These are phyloP conservation scores for Patella caerulea DNA, from an alignment of 2,888 invertebrate species.

Conservation along the genomic window DNA sequence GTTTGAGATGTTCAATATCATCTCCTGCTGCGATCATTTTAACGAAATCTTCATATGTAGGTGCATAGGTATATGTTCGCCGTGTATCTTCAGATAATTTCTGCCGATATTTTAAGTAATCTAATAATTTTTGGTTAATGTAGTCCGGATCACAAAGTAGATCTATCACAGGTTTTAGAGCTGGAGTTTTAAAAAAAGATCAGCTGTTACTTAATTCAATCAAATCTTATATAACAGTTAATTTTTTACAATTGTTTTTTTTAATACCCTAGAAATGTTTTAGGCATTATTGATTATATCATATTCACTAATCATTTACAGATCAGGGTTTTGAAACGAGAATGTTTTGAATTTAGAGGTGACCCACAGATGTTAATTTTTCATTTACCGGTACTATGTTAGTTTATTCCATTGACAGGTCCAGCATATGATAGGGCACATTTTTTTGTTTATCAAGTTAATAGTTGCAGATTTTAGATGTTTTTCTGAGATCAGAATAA, in stretches of 20 bases:
- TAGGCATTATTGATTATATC: no score
- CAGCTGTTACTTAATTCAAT: background rate
- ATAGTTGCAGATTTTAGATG: no score
- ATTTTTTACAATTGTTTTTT: background rate
- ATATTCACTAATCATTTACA: no score
- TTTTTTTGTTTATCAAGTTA: no score
- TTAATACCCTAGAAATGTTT: background rate
- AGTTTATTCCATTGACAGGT: no score
- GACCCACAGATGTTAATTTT: background rate
- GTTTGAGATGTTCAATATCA: slow-evolving; percentile 86
- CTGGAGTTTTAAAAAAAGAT: slow-evolving; percentile 71
- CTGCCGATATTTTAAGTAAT: slow-evolving; percentile 86
- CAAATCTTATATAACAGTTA: background rate
- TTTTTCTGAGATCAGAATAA: no score
- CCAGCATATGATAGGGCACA: no score
- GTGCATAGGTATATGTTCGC: slow-evolving; percentile 88
- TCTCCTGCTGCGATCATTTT: slow-evolving; percentile 85
- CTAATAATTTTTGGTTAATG: slow-evolving; percentile 88
- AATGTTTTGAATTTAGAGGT: no score
- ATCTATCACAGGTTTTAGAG: slow-evolving; percentile 86
- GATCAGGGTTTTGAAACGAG: no score
- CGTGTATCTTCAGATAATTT: slow-evolving; percentile 79
- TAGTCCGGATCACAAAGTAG: slow-evolving; percentile 91
- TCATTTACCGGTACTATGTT: background rate
- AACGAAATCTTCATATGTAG: slow-evolving; percentile 90